These are phyloP conservation scores for Cephus spinipes DNA, from an alignment of 2,888 invertebrate species.

Conservation along the genomic window DNA sequence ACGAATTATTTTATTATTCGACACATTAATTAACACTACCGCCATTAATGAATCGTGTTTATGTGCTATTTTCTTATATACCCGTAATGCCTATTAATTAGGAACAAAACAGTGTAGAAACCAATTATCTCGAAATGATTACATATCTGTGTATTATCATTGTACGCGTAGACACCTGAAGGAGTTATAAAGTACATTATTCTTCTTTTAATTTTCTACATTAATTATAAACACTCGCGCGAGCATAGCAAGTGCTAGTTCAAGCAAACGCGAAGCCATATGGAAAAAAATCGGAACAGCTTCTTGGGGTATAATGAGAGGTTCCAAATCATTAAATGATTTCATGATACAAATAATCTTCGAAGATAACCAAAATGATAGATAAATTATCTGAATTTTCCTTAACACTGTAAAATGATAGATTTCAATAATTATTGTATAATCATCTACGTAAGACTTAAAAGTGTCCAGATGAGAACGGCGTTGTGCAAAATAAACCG, in stretches of 20 bases:
- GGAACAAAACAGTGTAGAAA: neutral
- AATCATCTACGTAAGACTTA: neutral
- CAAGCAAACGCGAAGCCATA: neutral
- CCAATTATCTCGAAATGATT: slow-evolving; percentile 21
- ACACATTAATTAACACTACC: slow-evolving; percentile 37
- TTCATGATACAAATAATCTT: neutral
- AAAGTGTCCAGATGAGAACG: neutral
- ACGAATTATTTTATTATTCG: slow-evolving; percentile 27
- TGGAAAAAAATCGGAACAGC: neutral
- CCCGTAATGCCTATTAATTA: slow-evolving; percentile 18
- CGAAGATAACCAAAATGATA: neutral
- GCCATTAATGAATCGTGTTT: slow-evolving; percentile 42
- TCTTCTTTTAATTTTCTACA: neutral
- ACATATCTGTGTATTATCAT: slow-evolving; percentile 11
- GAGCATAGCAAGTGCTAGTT: neutral
- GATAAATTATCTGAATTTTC: neutral
- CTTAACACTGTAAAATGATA: neutral
- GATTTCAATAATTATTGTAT: neutral
- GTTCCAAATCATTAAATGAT: neutral
- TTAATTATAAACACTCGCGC: neutral
- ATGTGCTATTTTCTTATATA: slow-evolving; percentile 26
- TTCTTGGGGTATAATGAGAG: neutral
- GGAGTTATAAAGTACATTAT: neutral
- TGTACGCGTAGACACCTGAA: slow-evolving; percentile 6
- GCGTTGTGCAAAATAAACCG: neutral